Conservation (phyloP, 2,797 vertebrate genomes). For the Odontamblyopus rebecca region DNA sequence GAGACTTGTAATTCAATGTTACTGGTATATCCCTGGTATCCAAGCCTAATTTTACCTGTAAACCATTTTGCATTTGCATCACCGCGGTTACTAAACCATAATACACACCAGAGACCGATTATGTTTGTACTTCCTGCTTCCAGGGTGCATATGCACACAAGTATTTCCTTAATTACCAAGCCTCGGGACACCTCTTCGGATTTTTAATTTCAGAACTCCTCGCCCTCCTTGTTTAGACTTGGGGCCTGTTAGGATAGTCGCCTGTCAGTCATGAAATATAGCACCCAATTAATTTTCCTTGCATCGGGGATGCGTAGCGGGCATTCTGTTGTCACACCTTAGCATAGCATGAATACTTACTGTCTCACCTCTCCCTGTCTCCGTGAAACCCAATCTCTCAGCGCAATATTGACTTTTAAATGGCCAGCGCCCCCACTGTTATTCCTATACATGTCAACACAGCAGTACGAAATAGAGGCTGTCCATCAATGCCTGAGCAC, state of each 20-base stretch:
- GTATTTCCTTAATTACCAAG: slow-evolving; percentile 32
- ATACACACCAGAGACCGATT: slow-evolving; percentile 1
- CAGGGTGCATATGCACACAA: neutral
- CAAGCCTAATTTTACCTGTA: slow-evolving; percentile 1
- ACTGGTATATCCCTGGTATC: neutral
- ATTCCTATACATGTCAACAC: slow-evolving; percentile 41
- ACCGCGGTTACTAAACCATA: neutral
- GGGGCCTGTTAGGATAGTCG: slow-evolving; percentile 25
- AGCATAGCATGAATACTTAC: slow-evolving; percentile 31
- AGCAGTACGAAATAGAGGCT: slow-evolving; percentile 25
- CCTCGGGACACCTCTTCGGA: slow-evolving; percentile 12
- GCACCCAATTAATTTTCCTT: slow-evolving; percentile 39
- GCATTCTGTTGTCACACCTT: slow-evolving; percentile 27
- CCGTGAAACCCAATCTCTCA: slow-evolving; percentile 53
- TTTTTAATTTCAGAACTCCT: slow-evolving; percentile 26
- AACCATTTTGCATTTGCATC: neutral
- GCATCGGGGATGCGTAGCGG: neutral
- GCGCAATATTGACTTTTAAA: slow-evolving; percentile 58
- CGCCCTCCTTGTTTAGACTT: slow-evolving; percentile 14
- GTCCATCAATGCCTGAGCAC: slow-evolving; percentile 36
- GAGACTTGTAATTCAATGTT: no score
- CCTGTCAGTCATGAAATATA: slow-evolving; percentile 33
- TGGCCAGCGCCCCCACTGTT: slow-evolving; percentile 12
- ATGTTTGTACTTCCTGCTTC: slow-evolving; percentile 3
- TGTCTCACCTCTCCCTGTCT: slow-evolving; percentile 21